These are phyloP conservation scores for Aplysina aerophoba DNA, from an alignment of 37 sponge, comb jelly and placozoan genomes.

Conservation along the genomic window DNA sequence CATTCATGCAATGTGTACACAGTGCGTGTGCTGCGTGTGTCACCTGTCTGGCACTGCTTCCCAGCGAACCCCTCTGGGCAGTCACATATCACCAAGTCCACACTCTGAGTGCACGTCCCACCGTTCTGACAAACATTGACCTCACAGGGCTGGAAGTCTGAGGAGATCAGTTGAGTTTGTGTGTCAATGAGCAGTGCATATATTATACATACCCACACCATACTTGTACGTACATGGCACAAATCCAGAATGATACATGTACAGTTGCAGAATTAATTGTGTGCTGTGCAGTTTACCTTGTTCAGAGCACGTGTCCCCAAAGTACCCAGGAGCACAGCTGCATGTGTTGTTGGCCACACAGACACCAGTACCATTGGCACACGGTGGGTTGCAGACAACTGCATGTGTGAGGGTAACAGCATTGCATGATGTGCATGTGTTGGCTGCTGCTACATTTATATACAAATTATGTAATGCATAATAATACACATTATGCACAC, in stretches of 20 bases:
- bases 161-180: too few species aligned
- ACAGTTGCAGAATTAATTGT: too few species aligned
- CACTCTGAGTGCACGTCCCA: constrained; percentile 19
- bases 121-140: constrained; percentile 26
- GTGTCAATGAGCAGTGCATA: too few species aligned
- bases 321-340: constrained; percentile 50
- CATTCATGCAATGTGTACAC: too few species aligned
- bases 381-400: constrained; percentile 61
- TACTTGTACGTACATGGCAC: too few species aligned
- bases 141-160: constrained; percentile 29
- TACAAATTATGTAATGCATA: too few species aligned
- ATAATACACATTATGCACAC: too few species aligned
- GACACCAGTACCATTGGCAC: constrained; percentile 60
- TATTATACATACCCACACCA: too few species aligned
- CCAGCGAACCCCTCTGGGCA: constrained; percentile 41
- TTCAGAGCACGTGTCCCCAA: constrained; percentile 51
- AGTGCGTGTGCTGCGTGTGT: too few species aligned
- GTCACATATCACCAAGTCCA: constrained; percentile 18
- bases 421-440: too few species aligned
- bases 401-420: too few species aligned
- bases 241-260: too few species aligned
- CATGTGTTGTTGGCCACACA: constrained; percentile 65
- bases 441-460: neutral
- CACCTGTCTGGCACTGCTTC: constrained; percentile 17
- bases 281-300: neutral